Evolutionary conservation across 2,113 vertebrate species (phyloP).

Genomic region (Paradisaea rubra): DNA sequence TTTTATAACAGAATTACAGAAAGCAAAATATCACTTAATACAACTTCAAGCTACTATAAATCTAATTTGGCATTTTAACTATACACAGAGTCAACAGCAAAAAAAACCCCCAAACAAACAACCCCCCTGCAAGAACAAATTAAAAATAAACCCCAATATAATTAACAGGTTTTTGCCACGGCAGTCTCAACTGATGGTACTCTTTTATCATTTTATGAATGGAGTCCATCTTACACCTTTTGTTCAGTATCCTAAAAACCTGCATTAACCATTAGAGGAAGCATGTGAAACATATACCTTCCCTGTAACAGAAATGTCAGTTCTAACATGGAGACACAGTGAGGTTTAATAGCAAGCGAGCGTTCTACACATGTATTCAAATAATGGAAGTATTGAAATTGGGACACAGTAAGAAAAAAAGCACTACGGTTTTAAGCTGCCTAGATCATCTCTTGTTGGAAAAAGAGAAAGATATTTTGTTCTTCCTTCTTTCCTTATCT

Average conservation of each 20-base stretch:
- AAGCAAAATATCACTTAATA: constrained; percentile 80
- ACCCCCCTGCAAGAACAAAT: not conserved
- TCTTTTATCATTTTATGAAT: constrained; percentile 36
- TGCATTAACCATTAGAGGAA: constrained; percentile 44
- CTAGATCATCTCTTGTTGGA: constrained; percentile 68
- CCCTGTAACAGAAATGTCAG: constrained; percentile 61
- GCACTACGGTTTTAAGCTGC: constrained; percentile 84
- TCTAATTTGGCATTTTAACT: constrained; percentile 76
- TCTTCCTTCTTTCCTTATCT: constrained; percentile 52
- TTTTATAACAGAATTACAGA: constrained; percentile 94
- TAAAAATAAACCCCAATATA: constrained; percentile 60
- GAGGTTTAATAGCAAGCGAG: constrained; percentile 67
- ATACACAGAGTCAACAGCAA: constrained; percentile 73
- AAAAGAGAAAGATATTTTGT: constrained; percentile 15
- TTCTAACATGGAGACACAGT: constrained; percentile 69
- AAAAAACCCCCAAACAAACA: not conserved
- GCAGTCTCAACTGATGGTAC: constrained; percentile 32
- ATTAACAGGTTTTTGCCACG: constrained; percentile 61
- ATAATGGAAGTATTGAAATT: constrained; percentile 62
- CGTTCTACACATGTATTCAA: constrained; percentile 65
- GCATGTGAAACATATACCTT: constrained; percentile 49
- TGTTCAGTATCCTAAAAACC: constrained; percentile 35
- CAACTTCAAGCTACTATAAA: constrained; percentile 84
- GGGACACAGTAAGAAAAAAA: constrained; percentile 73
- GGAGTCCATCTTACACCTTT: not conserved